Base-by-base conservation (phyloP, 2,113 vertebrate species). In the Piaya cayana region DNA sequence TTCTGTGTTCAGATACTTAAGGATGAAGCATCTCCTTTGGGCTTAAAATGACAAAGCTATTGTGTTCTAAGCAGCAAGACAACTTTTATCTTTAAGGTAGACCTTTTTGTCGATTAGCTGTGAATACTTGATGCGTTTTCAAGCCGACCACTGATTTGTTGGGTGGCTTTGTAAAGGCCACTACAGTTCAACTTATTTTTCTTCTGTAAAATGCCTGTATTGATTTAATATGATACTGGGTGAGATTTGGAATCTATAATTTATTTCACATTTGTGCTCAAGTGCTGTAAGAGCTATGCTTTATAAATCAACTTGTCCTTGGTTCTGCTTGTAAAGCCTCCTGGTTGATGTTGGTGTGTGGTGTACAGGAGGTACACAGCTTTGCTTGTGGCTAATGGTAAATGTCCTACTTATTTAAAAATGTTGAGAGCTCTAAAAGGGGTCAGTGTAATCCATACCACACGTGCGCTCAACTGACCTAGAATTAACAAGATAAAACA, bases 401-500 rank as follows among this genome's bases (percentile, higher is more conserved):
- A 92, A 56, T 68, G 85, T 55, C 86, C 88, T 95, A 86, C 82
- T 96, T 96, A 55, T 5, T 81, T 83, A 17, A 88, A 95, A 93
- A 86, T 39, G 49, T 77, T 86, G 56, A 81, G 74, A 72, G 53
- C 60, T 86, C 55, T 91, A 27, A 93, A 91, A 95, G 60, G 75
- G 75, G 91, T 88, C 64, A 25, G 10, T 84, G 95, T 95, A 93
- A 96, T 96, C 92, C 68, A 86, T 92, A 91, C 87, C 43, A 45
- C 76, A 49, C 9, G 0, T 62, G 71, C 0, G 3, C 36, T 82
- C 75, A 88, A 19, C 56, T 90, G 91, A 92, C 92, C 82, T 88
- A 76, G 94, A 95, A 90, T 78, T 93, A 92, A 64, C 32, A 34
- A 78, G 58, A 82, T 88, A 60, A 86, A 94, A 58, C 60, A 74